These are phyloP conservation scores for Trichoplusia ni DNA, from an alignment of 1,140 invertebrate genomes.

Conservation along the genomic window DNA sequence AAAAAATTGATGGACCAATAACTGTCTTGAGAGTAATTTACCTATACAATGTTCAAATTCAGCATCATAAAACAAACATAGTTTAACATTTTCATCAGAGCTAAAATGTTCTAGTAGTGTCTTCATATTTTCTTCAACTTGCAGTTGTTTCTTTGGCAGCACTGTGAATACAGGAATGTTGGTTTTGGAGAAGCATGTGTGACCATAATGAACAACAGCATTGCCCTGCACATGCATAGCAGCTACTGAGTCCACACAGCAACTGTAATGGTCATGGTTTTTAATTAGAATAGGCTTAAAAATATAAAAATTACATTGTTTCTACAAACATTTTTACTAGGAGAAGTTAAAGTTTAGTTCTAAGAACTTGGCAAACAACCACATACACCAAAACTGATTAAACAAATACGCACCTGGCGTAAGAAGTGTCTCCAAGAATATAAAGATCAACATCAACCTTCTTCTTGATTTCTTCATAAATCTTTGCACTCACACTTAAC, in stretches of 20 bases:
- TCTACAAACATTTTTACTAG: too few species aligned
- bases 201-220: constrained; percentile 95
- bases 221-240: constrained; percentile 93
- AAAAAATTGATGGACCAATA: too few species aligned
- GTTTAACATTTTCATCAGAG: constrained; percentile 63
- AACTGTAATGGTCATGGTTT: constrained; percentile 81
- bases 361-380: too few species aligned
- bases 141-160: constrained; percentile 83
- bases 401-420: constrained; percentile 90
- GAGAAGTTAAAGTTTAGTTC: background rate
- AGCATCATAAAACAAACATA: constrained; percentile 89
- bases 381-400: too few species aligned
- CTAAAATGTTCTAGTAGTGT: constrained; percentile 48
- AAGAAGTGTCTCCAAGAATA: constrained; percentile 95
- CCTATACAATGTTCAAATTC: constrained; percentile 86
- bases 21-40: too few species aligned
- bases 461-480: constrained; percentile 85
- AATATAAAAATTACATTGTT: too few species aligned
- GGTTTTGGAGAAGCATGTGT: constrained; percentile 90
- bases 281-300: background rate
- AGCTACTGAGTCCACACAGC: constrained; percentile 96
- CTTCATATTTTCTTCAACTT: constrained; percentile 71
- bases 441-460: constrained; percentile 85
- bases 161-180: constrained; percentile 89
- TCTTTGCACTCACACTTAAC: constrained; percentile 86